Conservation (phyloP, 2,113 vertebrate genomes). For the Corvus cornix region DNA sequence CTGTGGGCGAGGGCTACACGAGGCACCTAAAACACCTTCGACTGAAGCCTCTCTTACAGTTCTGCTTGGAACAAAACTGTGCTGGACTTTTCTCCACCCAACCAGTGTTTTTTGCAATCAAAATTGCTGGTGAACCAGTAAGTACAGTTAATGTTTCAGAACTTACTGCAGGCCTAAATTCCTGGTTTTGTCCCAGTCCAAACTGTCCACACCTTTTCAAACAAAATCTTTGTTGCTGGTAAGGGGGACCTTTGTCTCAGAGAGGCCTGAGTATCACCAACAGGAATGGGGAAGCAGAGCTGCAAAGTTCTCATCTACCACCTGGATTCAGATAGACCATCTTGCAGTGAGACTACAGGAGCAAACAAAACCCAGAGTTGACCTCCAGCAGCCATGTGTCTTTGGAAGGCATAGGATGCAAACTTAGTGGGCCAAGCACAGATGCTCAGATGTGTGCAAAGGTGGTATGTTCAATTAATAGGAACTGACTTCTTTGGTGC, state of each 20-base stretch:
- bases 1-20: rapidly evolving
- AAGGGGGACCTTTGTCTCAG: neutral
- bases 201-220: neutral
- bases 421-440: neutral
- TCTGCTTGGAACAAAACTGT: neutral
- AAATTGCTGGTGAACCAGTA: neutral
- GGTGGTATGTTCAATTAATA: neutral
- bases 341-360: neutral
- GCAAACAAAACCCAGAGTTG: neutral
- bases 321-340: neutral
- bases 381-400: neutral
- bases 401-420: neutral
- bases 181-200: neutral
- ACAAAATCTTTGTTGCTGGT: neutral
- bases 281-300: neutral
- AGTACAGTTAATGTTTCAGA: neutral
- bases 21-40: neutral
- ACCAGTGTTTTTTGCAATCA: neutral
- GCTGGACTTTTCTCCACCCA: neutral
- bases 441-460: neutral
- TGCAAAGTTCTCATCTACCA: neutral
- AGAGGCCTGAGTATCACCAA: neutral
- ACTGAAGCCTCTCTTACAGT: neutral
- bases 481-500: neutral
- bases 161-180: neutral